Conservation (phyloP, 1,140 invertebrate genomes). For the Monomorium pharaonis region DNA sequence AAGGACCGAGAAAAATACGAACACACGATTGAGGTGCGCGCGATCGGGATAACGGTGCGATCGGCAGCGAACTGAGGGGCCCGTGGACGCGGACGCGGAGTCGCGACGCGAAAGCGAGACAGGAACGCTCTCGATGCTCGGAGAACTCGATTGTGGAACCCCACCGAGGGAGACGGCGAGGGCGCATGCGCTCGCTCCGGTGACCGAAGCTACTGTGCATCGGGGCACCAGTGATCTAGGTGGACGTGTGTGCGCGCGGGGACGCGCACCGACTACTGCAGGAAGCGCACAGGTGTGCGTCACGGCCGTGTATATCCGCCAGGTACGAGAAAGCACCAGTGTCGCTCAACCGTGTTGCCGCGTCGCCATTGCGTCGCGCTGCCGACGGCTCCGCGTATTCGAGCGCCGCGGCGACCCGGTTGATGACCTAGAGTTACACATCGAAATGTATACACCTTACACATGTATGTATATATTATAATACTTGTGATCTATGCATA, state of each 20-base stretch:
- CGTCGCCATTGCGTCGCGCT: neutral
- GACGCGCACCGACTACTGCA: constrained; percentile 47
- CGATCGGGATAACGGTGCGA: constrained; percentile 36
- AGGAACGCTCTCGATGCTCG: constrained; percentile 46
- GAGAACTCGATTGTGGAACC: constrained; percentile 50
- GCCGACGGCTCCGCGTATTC: neutral
- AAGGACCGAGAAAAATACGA: too few species aligned
- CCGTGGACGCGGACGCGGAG: constrained; percentile 46
- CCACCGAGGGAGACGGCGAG: neutral
- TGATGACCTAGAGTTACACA: constrained; percentile 2
- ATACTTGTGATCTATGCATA: too few species aligned
- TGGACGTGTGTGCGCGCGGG: constrained; percentile 23
- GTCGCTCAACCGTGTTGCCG: constrained; percentile 69
- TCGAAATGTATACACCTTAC: neutral
- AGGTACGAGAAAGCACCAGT: constrained; percentile 78
- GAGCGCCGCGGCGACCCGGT: neutral
- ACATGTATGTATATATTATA: too few species aligned
- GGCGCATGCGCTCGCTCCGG: constrained; percentile 71
- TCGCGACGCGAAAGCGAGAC: constrained; percentile 65
- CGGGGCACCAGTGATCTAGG: neutral
- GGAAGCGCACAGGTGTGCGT: constrained; percentile 50
- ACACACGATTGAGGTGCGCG: neutral
- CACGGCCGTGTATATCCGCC: constrained; percentile 64
- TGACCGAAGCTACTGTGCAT: constrained; percentile 45
- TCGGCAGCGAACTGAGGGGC: constrained; percentile 60